Evolutionary conservation across 2,888 invertebrate genomes (phyloP).

Genomic region (Epinotia brunnichana): DNA sequence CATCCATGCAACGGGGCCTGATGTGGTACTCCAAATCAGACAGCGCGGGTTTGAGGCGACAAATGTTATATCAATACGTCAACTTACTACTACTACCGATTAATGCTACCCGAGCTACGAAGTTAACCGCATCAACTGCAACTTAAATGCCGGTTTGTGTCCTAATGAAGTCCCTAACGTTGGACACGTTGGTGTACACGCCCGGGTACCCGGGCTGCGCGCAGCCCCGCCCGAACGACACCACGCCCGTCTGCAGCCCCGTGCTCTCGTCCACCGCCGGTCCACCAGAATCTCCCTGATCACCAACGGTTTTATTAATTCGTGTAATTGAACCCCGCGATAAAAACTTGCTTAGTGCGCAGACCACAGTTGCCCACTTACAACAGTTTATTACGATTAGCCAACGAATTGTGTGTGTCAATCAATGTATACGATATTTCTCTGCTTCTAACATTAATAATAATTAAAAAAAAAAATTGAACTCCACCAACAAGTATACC

Average conservation of each 20-base stretch:
- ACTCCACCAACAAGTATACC: too few relatives aligned
- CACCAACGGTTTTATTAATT: background rate
- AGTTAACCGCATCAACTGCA: background rate
- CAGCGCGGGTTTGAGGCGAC: background rate
- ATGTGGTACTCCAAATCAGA: too few relatives aligned
- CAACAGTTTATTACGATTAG: too few relatives aligned
- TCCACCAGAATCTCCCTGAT: slow-evolving; percentile 71
- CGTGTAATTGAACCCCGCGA: too few relatives aligned
- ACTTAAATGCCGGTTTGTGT: slow-evolving; percentile 49
- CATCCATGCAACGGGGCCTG: too few relatives aligned
- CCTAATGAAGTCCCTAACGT: slow-evolving; percentile 55
- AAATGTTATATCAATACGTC: background rate
- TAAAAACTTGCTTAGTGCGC: too few relatives aligned
- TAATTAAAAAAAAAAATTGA: too few relatives aligned
- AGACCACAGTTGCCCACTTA: too few relatives aligned
- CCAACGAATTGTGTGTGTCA: too few relatives aligned
- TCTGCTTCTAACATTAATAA: too few relatives aligned
- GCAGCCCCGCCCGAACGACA: slow-evolving; percentile 64
- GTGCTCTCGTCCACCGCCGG: slow-evolving; percentile 55
- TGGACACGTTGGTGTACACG: slow-evolving; percentile 59
- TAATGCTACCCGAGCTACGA: background rate
- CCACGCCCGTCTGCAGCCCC: slow-evolving; percentile 54
- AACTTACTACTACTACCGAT: too few relatives aligned
- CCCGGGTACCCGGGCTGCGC: slow-evolving; percentile 60
- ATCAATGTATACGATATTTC: too few relatives aligned